phyloP scores from a whole-genome alignment of 2,888 invertebrate genomes.

The Priapulus caudatus region DNA sequence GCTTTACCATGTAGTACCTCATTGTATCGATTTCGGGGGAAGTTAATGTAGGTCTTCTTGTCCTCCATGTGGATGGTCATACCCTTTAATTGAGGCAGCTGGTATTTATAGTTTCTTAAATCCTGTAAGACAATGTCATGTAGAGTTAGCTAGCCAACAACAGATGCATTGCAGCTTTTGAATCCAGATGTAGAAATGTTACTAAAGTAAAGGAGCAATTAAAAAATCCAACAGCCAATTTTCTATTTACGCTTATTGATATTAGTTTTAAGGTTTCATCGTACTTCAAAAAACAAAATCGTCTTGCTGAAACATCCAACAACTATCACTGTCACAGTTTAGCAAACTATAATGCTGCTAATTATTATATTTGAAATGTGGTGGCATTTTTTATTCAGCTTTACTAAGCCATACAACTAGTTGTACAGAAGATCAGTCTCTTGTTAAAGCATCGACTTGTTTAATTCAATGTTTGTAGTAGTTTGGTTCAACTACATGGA shows the following conservation, averaged over 20 bases:
- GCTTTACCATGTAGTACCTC: no score
- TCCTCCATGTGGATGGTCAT: slow-evolving; percentile 70
- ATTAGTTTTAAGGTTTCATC: neutral
- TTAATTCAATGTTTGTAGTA: no score
- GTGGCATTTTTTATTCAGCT: no score
- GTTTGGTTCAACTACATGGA: no score
- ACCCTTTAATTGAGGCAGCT: slow-evolving; percentile 60
- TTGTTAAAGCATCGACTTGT: no score
- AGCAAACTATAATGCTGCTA: no score
- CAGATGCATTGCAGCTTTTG: neutral
- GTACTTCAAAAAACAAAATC: no score
- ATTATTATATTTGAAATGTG: no score
- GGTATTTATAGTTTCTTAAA: slow-evolving; percentile 68
- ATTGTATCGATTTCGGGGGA: slow-evolving; percentile 56
- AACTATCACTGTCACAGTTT: no score
- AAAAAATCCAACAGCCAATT: neutral
- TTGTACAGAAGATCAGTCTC: no score
- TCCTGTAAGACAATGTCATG: slow-evolving; percentile 44
- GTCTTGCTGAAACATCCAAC: no score
- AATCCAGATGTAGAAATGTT: neutral
- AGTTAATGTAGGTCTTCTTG: slow-evolving; percentile 58
- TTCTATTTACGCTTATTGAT: neutral
- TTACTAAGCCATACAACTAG: no score
- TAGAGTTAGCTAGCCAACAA: neutral
- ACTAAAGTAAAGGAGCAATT: slow-evolving; percentile 4